Base-by-base conservation (phyloP, 2,113 vertebrate species). In the Nibea coibor region DNA sequence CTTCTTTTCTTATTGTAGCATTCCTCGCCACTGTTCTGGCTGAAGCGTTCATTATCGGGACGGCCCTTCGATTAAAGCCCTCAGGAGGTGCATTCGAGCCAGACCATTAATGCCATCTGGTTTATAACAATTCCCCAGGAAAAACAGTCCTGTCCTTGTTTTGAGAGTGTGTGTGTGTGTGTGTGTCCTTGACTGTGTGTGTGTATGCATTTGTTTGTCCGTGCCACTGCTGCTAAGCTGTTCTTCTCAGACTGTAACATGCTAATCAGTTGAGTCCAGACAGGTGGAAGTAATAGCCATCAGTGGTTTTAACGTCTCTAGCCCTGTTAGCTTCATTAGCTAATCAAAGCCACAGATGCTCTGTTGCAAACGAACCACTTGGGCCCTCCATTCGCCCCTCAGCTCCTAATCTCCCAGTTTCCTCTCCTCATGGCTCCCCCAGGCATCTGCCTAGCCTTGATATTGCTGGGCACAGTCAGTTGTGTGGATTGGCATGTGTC, bases 91-190 rank as follows among this genome's bases (percentile, higher is more conserved):
- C 82, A 78, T 80, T 20, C 65, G 82, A 81, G 84, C 80, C 78
- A 71, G 75, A 75, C 73, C 72, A 77, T 74, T 81, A 86, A 89
- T 86, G 65, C 89, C 92, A 90, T 91, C 91, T 92, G 89, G 76
- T 87, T 89, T 82, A 62, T 50, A 87, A 81, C 89, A 77, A 48
- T 72, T 83, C 83, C 73, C 69, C 68, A 80, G 78, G 69, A 78
- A 63, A 31, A 83, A 81, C 89, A 85, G 74, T 76, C 57, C 17
- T 63, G 39, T 61, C 71, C 80, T 81, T 88, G 84, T 90, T 88
- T 71, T 48, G 10, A 11, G 14, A 39, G 7, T 62, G 72, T 61
- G 42, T 35, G 47, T 59, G 10, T 45, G 7, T 66, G 71, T 64
- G 19, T 74, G 39, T 54, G 8, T 75, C 11, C 26, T 56, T 22